These are phyloP conservation scores for Onychomys leucogaster DNA, from an alignment of 2,797 vertebrate species.

Conservation along the genomic window DNA sequence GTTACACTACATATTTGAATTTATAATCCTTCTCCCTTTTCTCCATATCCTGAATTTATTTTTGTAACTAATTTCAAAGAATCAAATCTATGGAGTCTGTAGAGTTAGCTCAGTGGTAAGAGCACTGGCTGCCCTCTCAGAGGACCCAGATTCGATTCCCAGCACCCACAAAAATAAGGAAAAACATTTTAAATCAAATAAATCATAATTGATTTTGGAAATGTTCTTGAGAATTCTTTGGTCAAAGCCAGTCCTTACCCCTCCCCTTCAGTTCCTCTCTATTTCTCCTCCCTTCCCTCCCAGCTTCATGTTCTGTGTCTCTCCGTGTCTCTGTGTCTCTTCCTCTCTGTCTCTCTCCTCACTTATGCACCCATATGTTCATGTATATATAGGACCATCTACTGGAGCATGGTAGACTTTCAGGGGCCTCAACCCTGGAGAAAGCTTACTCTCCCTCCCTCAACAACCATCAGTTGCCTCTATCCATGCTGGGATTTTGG, in stretches of 20 bases:
- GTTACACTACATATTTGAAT: not conserved
- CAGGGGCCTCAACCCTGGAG: not conserved
- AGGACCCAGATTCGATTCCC: not conserved
- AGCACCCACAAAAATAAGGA: not conserved
- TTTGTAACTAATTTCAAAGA: not conserved
- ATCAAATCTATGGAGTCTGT: not conserved
- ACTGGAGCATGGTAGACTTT: not conserved
- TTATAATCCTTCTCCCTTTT: not conserved
- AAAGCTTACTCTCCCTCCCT: not conserved
- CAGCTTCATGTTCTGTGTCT: not conserved
- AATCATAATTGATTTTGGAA: not conserved
- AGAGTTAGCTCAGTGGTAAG: not conserved
- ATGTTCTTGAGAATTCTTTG: not conserved
- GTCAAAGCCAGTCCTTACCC: not conserved
- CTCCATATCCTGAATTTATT: not conserved
- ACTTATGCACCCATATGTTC: not conserved
- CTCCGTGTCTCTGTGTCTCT: not conserved
- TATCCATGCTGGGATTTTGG: not conserved
- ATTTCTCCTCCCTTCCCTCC: not conserved
- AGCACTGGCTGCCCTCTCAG: not conserved
- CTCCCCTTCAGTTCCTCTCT: not conserved
- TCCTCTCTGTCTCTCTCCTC: accelerated
- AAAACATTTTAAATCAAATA: not conserved
- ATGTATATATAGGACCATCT: not conserved
- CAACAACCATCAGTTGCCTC: not conserved